Base-by-base conservation (phyloP, 2,797 vertebrate genomes). In the Margarornis squamiger region DNA sequence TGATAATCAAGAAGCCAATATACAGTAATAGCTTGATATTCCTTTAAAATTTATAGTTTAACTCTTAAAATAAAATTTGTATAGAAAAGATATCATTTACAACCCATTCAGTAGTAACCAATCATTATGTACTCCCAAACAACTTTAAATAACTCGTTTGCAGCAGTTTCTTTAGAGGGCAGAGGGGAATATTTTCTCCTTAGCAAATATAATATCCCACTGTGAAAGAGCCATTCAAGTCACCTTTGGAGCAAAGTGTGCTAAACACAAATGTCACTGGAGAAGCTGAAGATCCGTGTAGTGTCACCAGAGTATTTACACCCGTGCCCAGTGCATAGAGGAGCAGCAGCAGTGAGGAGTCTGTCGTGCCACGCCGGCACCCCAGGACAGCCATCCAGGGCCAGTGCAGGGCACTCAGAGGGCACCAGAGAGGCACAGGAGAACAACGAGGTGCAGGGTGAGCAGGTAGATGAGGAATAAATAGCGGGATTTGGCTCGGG, bases 381-480 rank as follows among this genome's bases (percentile, higher is more conserved):
- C 29, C 27, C 49, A 52, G 49, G 49, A 29, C 49, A 52, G 49
- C 49, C 29, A 51, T 14, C 46, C 63, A 63, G 55, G 34, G 48
- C 32, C 48, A 77, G 65, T 8, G 72, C 68, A 80, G 54, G 18
- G 76, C 51, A 27, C 14, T 97, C 98, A 99, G 90, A 99, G 97
- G 72, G 97, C 96, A 2, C 99, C 98, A 5, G 97, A 90, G 94
- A 99, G 98, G 97, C 99, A 99, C 97, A 99, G 96, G 38, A 99
- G 88, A 38, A 99, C 92, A 1, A 98, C 32, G 78, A 99, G 87
- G 77, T 99, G 99, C 3, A 99, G 73, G 0, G 97, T 94, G 46
- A 99, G 68, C 88, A 99, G 94, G 96, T 99, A 99, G 1, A 94
- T 97, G 93, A 99, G 97, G 96, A 99, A 98, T 27, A 99, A 84